Base-by-base conservation (phyloP, 2,113 vertebrate genomes). In the Ptychochromis oligacanthus region DNA sequence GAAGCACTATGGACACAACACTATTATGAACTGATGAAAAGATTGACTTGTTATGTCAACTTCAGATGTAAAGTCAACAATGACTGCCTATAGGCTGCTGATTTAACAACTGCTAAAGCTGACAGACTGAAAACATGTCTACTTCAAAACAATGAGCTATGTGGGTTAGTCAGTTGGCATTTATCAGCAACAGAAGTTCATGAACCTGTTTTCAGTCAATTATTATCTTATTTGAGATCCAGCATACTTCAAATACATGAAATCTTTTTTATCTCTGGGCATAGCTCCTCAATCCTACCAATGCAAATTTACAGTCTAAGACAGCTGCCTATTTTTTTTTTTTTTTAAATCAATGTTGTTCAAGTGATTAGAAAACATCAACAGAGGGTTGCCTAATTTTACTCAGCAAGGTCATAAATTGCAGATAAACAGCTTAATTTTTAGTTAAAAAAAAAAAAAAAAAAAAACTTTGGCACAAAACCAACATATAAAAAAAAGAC, bases 11-110 rank as follows among this genome's bases (percentile, higher is more conserved):
- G 57, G 79, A 58, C 81, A 80, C 52, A 89, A 70, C 59, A 6
- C 40, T 74, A 62, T 85, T 61, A 88, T 62, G 62, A 64, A 62
- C 54, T 34, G 72, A 64, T 82, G 77, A 82, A 43, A 85, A 88
- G 58, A 67, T 11, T 22, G 61, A 64, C 34, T n/a, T n/a, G n/a
- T 78, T 77, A 56, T 81, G 60, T 87, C 80, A 83, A 13, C 56
- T 61, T 46, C 24, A 26, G 49, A 75, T 6, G 3, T 36, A 55
- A 74, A 38, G 77, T 85, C 80, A 81, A 28, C 79, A 26, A 80
- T 34, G 49, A 85, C n/a, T 2, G 43, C 40, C 34, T 64, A 14
- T 5, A 59, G 62, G 76, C 75, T n/a, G 55, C 22, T 43, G 7
- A 4, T 84, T 59, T 64, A 54, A 81, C 13, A 75, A 38, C 28